Percentiles rank a stretch among this genome's conserved stretches.
These are phyloP conservation scores for Cataglyphis altisquamis DNA, from an alignment of 2,888 invertebrate genomes.

Conservation along the genomic window DNA sequence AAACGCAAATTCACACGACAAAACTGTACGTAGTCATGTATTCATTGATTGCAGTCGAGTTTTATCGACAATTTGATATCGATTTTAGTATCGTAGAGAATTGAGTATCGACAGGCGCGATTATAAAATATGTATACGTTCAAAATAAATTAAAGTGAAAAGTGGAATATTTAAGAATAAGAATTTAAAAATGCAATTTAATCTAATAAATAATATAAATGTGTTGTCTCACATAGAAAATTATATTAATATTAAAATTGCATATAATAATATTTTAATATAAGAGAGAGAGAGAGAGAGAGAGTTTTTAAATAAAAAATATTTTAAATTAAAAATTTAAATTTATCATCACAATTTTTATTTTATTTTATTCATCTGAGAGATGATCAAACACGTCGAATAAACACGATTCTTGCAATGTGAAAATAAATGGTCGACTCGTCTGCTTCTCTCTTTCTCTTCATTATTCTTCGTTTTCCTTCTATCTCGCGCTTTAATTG, in stretches of 20 bases:
- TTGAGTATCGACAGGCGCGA: neutral
- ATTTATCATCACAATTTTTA: neutral
- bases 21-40: neutral
- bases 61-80: constrained; percentile 9
- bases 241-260: neutral
- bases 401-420: constrained; percentile 28
- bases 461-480: constrained; percentile 51
- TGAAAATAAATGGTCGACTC: constrained; percentile 40
- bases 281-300: neutral
- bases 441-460: constrained; percentile 24
- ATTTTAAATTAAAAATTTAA: constrained; percentile 12
- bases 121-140: neutral
- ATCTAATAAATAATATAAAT: neutral
- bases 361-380: neutral
- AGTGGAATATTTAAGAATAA: neutral
- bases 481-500: constrained; percentile 61
- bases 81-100: neutral
- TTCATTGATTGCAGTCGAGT: neutral
- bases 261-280: neutral
- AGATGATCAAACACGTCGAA: constrained; percentile 53
- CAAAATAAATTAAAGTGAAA: neutral
- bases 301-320: neutral
- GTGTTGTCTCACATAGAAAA: neutral
- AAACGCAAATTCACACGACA: neutral
- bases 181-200: neutral